These are phyloP conservation scores for Hormaphis cornu DNA, from an alignment of 1,140 invertebrate species.

Conservation along the genomic window DNA sequence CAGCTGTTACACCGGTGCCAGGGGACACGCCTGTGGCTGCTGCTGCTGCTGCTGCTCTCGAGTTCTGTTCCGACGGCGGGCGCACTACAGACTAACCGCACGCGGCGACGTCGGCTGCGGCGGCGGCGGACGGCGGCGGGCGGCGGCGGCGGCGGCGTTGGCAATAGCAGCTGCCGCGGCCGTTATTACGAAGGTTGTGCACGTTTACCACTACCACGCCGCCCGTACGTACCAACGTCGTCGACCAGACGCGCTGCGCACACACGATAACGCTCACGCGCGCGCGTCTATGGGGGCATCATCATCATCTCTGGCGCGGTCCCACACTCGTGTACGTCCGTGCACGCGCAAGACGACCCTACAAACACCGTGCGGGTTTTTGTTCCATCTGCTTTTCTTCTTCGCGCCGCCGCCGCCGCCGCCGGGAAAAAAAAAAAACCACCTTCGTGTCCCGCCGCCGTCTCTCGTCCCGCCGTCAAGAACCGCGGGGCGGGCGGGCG, in stretches of 20 bases:
- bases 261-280: background rate
- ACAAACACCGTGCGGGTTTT: too few species aligned
- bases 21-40: background rate
- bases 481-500: too few species aligned
- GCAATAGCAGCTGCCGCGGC: too few species aligned
- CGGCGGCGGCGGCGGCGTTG: too few species aligned
- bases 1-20: background rate
- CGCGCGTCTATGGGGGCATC: too few species aligned
- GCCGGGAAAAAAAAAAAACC: too few species aligned
- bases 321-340: background rate
- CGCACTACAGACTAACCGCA: constrained; percentile 17
- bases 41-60: background rate
- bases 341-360: background rate
- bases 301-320: background rate
- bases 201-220: background rate
- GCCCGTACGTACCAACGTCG: background rate
- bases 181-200: constrained; percentile 24
- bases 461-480: too few species aligned
- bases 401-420: too few species aligned
- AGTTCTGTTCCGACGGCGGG: constrained; percentile 10
- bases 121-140: too few species aligned
- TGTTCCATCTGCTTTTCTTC: too few species aligned
- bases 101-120: too few species aligned
- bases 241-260: background rate
- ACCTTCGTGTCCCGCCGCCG: too few species aligned